phyloP scores from a whole-genome alignment of 2,113 vertebrate genomes.

The Ptyas mucosa region DNA sequence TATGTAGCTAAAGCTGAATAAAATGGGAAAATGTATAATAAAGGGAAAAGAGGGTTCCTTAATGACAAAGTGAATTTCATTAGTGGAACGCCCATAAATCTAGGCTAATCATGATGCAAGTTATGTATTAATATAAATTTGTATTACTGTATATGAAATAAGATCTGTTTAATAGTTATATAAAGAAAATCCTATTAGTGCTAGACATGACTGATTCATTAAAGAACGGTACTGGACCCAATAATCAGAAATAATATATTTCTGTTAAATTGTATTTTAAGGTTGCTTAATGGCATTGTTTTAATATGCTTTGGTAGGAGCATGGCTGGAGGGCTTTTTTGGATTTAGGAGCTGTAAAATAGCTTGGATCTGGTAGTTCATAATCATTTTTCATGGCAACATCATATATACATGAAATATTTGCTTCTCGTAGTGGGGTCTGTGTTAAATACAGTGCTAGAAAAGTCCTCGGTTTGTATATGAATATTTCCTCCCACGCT shows the following conservation, averaged over 20 bases:
- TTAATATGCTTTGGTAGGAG: conserved; percentile 15
- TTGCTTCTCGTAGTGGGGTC: neutral
- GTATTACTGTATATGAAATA: conserved; percentile 17
- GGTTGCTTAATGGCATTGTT: conserved; percentile 5
- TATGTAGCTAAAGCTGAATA: conserved; percentile 44
- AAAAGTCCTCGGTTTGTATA: neutral
- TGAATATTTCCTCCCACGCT: neutral
- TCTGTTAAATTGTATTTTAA: neutral
- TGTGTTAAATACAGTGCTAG: neutral
- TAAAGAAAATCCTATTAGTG: conserved; percentile 44
- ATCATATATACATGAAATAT: neutral
- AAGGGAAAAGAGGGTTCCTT: conserved; percentile 41
- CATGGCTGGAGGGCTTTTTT: conserved; percentile 3
- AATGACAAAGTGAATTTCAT: conserved; percentile 28
- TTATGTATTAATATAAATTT: conserved; percentile 17
- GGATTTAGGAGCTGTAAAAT: neutral
- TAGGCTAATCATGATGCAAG: conserved; percentile 20
- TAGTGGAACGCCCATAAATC: neutral
- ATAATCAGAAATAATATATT: conserved; percentile 24
- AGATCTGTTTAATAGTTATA: conserved; percentile 40
- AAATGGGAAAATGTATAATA: conserved; percentile 27
- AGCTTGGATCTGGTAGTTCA: neutral
- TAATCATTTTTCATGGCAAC: conserved; percentile 13
- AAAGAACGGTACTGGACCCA: conserved; percentile 6
- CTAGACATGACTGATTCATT: conserved; percentile 38